Evolutionary conservation across 1,140 invertebrate species (phyloP).

Genomic region (Pogonognathellus flavescens): DNA sequence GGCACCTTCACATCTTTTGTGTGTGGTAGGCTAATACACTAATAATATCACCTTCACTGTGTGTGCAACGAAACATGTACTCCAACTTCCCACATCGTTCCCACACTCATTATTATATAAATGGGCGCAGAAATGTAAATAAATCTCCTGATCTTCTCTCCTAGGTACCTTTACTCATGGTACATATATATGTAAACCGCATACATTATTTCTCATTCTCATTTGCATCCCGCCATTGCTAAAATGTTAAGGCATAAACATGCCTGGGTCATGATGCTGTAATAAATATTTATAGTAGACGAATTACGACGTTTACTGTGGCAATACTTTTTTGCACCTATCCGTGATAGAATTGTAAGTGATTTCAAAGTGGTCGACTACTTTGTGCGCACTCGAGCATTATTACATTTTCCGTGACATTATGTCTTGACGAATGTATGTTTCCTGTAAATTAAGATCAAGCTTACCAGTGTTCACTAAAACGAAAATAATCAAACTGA

Average conservation of each 20-base stretch:
- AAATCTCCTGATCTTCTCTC: conserved; percentile 19
- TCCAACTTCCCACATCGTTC: background rate
- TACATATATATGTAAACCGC: conserved; percentile 23
- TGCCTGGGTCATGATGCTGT: background rate
- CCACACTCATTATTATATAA: background rate
- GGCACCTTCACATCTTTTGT: background rate
- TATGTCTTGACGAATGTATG: too few relatives aligned
- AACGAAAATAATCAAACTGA: too few relatives aligned
- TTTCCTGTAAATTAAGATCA: too few relatives aligned
- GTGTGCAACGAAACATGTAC: background rate
- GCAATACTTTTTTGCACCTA: background rate
- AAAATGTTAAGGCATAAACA: background rate
- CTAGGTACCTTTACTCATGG: background rate
- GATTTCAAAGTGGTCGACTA: too few relatives aligned
- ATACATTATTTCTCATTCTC: conserved; percentile 5
- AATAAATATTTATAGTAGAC: background rate
- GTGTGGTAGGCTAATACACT: background rate
- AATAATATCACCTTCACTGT: background rate
- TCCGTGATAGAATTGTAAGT: too few relatives aligned
- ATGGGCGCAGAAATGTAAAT: background rate
- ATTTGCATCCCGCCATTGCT: background rate
- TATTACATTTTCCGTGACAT: too few relatives aligned
- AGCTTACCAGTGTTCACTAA: too few relatives aligned
- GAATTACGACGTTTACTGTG: background rate
- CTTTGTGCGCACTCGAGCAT: too few relatives aligned